Conservation (phyloP, 2,888 invertebrate species). For the Lypha dubia region DNA sequence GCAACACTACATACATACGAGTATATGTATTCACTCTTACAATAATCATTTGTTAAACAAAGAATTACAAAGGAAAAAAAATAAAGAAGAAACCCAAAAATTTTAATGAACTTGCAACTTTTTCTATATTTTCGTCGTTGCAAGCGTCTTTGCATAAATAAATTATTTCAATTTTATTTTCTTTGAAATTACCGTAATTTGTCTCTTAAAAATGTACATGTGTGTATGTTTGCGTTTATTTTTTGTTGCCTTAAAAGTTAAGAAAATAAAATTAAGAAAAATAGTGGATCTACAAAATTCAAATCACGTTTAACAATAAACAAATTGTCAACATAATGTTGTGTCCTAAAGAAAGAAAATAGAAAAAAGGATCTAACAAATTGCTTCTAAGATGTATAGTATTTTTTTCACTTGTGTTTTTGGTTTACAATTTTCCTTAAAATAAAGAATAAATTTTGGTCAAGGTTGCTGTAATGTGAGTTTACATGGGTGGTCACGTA, state of each 20-base stretch:
- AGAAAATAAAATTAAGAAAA: background rate
- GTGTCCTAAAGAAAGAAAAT: conserved; percentile 46
- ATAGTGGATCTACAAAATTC: conserved; percentile 37
- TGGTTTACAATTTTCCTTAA: conserved; percentile 1
- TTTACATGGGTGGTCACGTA: conserved; percentile 13
- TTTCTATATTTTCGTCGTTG: conserved; percentile 26
- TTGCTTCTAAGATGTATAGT: conserved; percentile 50
- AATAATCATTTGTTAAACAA: conserved; percentile 47
- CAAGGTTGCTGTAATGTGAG: conserved; percentile 41
- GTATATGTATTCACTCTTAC: background rate
- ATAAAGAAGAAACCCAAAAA: conserved; percentile 12
- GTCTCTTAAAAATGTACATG: conserved; percentile 24
- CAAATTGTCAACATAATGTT: conserved; percentile 71
- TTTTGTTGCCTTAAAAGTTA: conserved; percentile 8
- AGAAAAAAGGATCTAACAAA: conserved; percentile 46
- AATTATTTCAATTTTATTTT: conserved; percentile 64
- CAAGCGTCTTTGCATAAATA: conserved; percentile 39
- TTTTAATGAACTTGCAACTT: conserved; percentile 60
- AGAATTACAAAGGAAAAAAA: conserved; percentile 29
- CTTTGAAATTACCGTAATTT: conserved; percentile 62
- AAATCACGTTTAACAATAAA: conserved; percentile 68
- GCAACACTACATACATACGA: conserved; percentile 18
- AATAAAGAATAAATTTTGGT: conserved; percentile 39
- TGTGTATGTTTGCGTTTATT: background rate
- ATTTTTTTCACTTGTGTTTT: conserved; percentile 8